Evolutionary conservation across 2,797 vertebrate species (phyloP).

Genomic region (Austrolebias charrua): DNA sequence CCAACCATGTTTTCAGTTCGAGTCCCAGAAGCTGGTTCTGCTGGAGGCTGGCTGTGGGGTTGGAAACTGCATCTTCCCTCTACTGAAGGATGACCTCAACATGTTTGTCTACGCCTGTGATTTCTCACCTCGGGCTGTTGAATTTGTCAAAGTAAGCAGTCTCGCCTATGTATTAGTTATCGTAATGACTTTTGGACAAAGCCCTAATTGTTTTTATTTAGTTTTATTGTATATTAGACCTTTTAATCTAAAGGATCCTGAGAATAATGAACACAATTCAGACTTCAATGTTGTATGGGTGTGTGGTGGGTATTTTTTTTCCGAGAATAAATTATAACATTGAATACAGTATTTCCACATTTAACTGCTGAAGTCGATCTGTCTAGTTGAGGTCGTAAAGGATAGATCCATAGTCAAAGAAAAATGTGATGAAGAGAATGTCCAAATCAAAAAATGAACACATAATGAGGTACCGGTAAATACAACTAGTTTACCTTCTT

Average conservation of each 20-base stretch:
- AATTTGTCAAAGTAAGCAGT: conserved; percentile 90
- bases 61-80: conserved; percentile 96
- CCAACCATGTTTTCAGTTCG: conserved; percentile 73
- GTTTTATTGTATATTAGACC: neutral
- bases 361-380: too few species aligned
- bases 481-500: neutral
- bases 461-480: neutral
- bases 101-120: conserved; percentile 96
- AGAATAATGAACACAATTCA: neutral
- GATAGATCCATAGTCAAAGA: neutral
- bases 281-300: too few species aligned
- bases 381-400: too few species aligned
- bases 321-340: too few species aligned
- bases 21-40: conserved; percentile 86
- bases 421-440: neutral
- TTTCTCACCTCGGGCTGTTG: conserved; percentile 94
- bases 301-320: too few species aligned
- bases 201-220: neutral
- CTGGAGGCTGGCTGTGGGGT: conserved; percentile 97
- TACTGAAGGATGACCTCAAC: conserved; percentile 88
- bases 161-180: fast-evolving
- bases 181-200: neutral
- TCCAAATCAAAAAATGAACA: neutral
- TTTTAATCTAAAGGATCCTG: neutral
- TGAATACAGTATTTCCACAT: too few species aligned